Evolutionary conservation across 2,797 vertebrate species (phyloP).

Genomic region (Enteromius trimaculatus): DNA sequence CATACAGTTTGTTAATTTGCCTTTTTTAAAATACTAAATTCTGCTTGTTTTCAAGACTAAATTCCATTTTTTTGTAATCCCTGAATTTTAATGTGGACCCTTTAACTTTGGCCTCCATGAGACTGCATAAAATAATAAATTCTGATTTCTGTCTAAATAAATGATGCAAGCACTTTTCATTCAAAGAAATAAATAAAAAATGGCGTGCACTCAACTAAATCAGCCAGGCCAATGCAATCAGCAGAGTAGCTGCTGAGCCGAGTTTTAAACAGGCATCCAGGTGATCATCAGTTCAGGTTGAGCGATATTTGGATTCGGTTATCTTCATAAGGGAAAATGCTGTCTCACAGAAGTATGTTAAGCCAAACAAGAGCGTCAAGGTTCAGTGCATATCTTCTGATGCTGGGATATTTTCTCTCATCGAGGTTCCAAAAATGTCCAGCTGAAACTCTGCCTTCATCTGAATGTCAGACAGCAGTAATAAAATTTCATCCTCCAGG

Average conservation of each 20-base stretch:
- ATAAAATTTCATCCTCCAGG: slow-evolving; percentile 16
- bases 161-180: background rate
- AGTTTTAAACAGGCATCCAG: slow-evolving; percentile 25
- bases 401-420: slow-evolving; percentile 19
- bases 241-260: background rate
- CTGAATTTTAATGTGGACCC: background rate
- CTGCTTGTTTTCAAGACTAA: background rate
- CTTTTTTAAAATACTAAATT: background rate
- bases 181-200: background rate
- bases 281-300: slow-evolving; percentile 23
- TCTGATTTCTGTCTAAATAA: background rate
- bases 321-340: slow-evolving; percentile 23
- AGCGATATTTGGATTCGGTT: slow-evolving; percentile 1
- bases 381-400: slow-evolving; percentile 26
- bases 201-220: slow-evolving; percentile 2
- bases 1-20: background rate
- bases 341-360: slow-evolving; percentile 28
- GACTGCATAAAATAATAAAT: too few species aligned
- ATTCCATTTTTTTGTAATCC: background rate
- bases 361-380: slow-evolving; percentile 25
- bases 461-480: slow-evolving; percentile 24
- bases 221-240: slow-evolving; percentile 10
- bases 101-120: background rate
- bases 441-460: slow-evolving; percentile 21
- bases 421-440: slow-evolving; percentile 13